A percentile compares a stretch with the other conserved stretches of the same genome.
Conservation (phyloP, 2,888 invertebrate species). For the Monoplex corrugatus region DNA sequence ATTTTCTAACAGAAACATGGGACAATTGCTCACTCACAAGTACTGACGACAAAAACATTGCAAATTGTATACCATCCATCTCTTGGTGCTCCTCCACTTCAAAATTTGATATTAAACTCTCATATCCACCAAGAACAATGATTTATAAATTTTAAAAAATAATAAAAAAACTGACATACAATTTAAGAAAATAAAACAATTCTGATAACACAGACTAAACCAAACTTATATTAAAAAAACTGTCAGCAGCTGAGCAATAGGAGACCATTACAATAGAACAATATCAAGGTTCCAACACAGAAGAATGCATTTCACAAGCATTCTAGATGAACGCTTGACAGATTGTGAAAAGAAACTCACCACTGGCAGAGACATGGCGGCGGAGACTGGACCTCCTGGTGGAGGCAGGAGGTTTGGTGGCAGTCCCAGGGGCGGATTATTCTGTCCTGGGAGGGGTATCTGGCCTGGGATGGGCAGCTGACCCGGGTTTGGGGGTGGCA, state of each 20-base stretch:
- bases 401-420: slow-evolving; percentile 30
- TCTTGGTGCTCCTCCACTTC: too few relatives aligned
- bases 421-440: neutral
- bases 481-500: neutral
- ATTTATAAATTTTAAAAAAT: neutral
- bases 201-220: neutral
- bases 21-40: too few relatives aligned
- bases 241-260: neutral
- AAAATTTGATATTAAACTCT: too few relatives aligned
- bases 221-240: neutral
- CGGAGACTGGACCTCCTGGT: slow-evolving; percentile 15
- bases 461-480: slow-evolving; percentile 51
- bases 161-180: neutral
- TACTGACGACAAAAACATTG: too few relatives aligned
- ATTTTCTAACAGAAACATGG: too few relatives aligned
- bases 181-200: neutral
- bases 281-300: too few relatives aligned
- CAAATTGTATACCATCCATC: too few relatives aligned
- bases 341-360: neutral
- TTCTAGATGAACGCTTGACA: too few relatives aligned
- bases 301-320: neutral
- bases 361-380: slow-evolving; percentile 30
- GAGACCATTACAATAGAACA: too few relatives aligned
- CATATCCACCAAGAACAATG: too few relatives aligned
- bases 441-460: slow-evolving; percentile 23